A percentile compares a stretch with the other conserved stretches of the same genome.
Conservation (phyloP, 2,113 vertebrate species). For the Corapipo altera region DNA sequence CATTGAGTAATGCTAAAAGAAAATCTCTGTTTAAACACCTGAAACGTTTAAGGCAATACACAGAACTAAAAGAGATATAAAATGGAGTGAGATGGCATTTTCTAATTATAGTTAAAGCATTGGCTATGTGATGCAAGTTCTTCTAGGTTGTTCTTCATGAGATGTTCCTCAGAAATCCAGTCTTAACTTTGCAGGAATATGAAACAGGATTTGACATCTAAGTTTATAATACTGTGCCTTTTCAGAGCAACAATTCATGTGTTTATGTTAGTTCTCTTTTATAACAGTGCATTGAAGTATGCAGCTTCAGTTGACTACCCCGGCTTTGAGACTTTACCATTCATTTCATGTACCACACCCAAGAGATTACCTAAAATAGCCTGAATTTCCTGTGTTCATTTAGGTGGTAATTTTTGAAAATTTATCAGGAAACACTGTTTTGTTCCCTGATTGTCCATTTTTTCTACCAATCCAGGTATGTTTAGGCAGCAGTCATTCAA, state of each 20-base stretch:
- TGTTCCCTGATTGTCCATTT: neutral
- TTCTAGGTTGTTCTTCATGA: neutral
- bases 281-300: neutral
- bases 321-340: neutral
- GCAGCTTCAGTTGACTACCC: neutral
- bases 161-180: neutral
- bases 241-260: neutral
- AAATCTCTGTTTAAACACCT: constrained; percentile 8
- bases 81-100: neutral
- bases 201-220: neutral
- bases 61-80: neutral
- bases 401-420: neutral
- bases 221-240: neutral
- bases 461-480: neutral
- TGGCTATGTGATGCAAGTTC: neutral
- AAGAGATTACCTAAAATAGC: neutral
- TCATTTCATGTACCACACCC: neutral
- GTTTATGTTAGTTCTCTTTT: neutral
- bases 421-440: neutral
- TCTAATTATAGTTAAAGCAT: neutral
- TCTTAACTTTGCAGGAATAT: neutral
- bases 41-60: neutral
- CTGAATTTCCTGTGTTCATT: neutral
- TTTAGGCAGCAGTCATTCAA: neutral
- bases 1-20: neutral